Evolutionary conservation across 2,888 invertebrate genomes (phyloP).

Genomic region (Melanostoma scalare): DNA sequence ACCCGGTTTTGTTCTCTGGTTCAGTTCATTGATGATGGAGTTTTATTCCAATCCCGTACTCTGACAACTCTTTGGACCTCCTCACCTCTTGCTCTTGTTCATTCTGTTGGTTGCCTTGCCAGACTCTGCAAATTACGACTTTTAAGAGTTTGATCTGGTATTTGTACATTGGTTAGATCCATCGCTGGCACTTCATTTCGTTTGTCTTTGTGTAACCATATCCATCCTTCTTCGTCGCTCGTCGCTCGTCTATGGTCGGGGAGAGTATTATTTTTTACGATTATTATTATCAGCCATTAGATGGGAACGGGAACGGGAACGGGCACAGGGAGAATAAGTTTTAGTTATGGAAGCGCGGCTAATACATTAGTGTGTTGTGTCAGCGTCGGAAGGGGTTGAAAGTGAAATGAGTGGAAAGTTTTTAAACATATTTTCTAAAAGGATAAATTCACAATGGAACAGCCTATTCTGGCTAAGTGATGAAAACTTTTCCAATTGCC

Average conservation of each 20-base stretch:
- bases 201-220: slow-evolving; percentile 44
- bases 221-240: slow-evolving; percentile 24
- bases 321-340: slow-evolving; percentile 18
- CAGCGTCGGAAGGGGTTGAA: slow-evolving; percentile 45
- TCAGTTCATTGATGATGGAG: slow-evolving; percentile 66
- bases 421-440: slow-evolving; percentile 51
- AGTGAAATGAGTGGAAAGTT: slow-evolving; percentile 54
- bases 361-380: slow-evolving; percentile 39
- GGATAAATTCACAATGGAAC: slow-evolving; percentile 60
- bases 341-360: slow-evolving; percentile 33
- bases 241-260: neutral
- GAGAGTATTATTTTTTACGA: slow-evolving; percentile 69
- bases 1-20: slow-evolving; percentile 46
- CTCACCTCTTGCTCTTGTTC: neutral
- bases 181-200: slow-evolving; percentile 51
- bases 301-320: neutral
- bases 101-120: slow-evolving; percentile 10
- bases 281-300: slow-evolving; percentile 68
- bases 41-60: slow-evolving; percentile 27
- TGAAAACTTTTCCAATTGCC: slow-evolving; percentile 70
- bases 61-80: slow-evolving; percentile 22
- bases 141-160: slow-evolving; percentile 61
- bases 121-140: slow-evolving; percentile 41
- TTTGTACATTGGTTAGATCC: slow-evolving; percentile 61
- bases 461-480: slow-evolving; percentile 66